These are phyloP conservation scores for Stegostoma tigrinum DNA, from an alignment of 2,113 vertebrate genomes.

Conservation along the genomic window DNA sequence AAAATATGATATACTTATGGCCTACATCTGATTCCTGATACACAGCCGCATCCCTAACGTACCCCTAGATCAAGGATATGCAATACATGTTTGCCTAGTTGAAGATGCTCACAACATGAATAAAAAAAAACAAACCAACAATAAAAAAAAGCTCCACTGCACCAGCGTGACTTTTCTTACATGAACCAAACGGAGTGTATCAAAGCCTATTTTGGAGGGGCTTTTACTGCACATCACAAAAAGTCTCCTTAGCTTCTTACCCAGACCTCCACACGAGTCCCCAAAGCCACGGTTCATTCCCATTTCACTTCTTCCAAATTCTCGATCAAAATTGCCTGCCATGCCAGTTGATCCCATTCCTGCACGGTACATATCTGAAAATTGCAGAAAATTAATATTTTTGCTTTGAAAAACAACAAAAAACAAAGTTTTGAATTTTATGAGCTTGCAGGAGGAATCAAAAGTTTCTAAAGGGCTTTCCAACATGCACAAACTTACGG, in stretches of 20 bases:
- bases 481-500: not conserved
- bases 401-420: not conserved
- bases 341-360: conserved; percentile 55
- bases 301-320: conserved; percentile 84
- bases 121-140: too few relatives aligned
- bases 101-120: too few relatives aligned
- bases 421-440: not conserved
- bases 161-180: not conserved
- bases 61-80: too few relatives aligned
- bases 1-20: too few relatives aligned
- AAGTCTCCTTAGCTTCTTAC: conserved; percentile 49
- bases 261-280: conserved; percentile 89
- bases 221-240: not conserved
- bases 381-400: conserved; percentile 28
- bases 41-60: too few relatives aligned
- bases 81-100: too few relatives aligned
- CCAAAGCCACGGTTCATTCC: conserved; percentile 82
- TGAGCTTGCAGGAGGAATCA: not conserved
- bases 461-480: not conserved
- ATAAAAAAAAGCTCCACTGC: not conserved
- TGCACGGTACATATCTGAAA: conserved; percentile 72
- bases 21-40: too few relatives aligned
- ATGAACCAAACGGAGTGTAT: not conserved
- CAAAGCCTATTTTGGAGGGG: not conserved
- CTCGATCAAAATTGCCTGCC: conserved; percentile 81